These are phyloP conservation scores for Druceiella hillmani DNA, from an alignment of 2,888 invertebrate genomes.

Conservation along the genomic window DNA sequence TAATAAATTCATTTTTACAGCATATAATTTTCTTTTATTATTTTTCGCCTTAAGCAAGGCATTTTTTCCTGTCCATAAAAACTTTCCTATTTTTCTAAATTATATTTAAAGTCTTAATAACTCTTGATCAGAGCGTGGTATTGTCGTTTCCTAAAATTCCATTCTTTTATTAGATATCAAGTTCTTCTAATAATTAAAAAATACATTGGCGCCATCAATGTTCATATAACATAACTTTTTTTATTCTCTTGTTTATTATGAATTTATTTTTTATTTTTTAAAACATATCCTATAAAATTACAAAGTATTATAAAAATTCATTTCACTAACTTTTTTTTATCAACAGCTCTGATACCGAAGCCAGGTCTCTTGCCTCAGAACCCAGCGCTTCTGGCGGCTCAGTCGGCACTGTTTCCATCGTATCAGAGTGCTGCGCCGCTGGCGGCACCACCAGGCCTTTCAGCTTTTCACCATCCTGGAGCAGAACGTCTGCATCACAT, in stretches of 20 bases:
- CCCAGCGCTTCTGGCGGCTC: constrained; percentile 50
- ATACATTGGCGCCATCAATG: no score
- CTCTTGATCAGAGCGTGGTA: no score
- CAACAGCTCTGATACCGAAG: constrained; percentile 54
- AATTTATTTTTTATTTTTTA: background rate
- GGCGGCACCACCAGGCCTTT: constrained; percentile 41
- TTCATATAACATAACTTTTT: no score
- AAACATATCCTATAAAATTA: background rate
- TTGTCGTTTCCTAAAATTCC: no score
- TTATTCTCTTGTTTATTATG: background rate
- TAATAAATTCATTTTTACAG: no score
- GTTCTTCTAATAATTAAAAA: no score
- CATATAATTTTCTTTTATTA: no score
- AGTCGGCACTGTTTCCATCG: constrained; percentile 34
- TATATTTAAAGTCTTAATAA: no score
- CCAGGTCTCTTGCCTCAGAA: constrained; percentile 55
- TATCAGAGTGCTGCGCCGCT: constrained; percentile 42
- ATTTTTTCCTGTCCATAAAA: no score
- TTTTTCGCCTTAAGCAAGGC: no score
- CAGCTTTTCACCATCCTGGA: constrained; percentile 46
- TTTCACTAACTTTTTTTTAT: constrained; percentile 3
- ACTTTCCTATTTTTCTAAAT: no score
- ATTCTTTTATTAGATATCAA: no score
- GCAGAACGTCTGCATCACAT: constrained; percentile 58
- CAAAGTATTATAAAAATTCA: background rate